phyloP scores from a whole-genome alignment of 2,113 vertebrate species.

The Symphodus melops region DNA sequence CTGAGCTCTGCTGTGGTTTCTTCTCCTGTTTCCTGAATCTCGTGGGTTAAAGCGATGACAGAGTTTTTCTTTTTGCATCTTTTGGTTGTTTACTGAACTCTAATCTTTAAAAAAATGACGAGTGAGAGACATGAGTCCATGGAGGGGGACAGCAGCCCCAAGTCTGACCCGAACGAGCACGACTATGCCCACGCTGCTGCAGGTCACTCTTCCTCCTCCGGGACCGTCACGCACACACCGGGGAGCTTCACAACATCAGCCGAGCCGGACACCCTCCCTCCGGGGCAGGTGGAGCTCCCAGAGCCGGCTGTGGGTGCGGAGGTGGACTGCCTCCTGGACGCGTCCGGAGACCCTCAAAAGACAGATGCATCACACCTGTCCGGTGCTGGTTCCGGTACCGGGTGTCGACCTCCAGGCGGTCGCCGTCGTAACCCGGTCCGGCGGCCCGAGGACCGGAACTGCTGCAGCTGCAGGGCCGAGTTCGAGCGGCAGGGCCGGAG shows the following conservation, averaged over 20 bases:
- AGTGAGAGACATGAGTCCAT: conserved; percentile 16
- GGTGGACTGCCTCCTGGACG: conserved; percentile 53
- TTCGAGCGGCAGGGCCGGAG: conserved; percentile 73
- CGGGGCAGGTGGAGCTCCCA: conserved; percentile 21
- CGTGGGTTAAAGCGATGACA: no score
- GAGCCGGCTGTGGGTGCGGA: conserved; percentile 59
- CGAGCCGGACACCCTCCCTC: neutral
- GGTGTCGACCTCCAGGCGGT: rapidly evolving
- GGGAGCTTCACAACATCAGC: neutral
- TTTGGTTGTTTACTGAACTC: neutral
- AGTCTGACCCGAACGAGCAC: conserved; percentile 60
- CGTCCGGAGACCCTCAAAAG: neutral
- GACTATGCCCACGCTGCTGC: conserved; percentile 61
- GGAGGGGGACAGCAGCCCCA: neutral
- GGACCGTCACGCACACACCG: neutral
- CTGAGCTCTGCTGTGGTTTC: neutral
- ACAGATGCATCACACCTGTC: rapidly evolving
- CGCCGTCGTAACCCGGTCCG: neutral
- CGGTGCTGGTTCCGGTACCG: rapidly evolving
- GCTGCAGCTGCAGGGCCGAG: conserved; percentile 56
- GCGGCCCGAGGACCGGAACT: conserved; percentile 62
- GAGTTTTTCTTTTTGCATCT: conserved; percentile 1
- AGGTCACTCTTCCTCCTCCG: neutral
- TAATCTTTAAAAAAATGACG: conserved; percentile 43
- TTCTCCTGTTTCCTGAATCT: no score